Evolutionary conservation across 2,888 invertebrate species (phyloP), one percentile per base, ranked within the genome.

Genomic region (Vandiemenella viatica): DNA sequence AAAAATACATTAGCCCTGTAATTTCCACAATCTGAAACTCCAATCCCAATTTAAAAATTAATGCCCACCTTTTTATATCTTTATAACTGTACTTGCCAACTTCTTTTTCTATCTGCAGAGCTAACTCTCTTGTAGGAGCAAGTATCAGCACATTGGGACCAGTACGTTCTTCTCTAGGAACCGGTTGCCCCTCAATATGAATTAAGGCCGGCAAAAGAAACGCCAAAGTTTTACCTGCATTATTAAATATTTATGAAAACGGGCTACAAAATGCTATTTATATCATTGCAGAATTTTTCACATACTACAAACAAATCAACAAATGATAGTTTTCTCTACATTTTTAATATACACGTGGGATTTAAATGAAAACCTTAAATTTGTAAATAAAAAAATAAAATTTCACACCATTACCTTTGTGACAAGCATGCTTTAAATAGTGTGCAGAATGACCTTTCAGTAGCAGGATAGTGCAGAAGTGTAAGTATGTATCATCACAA

Each of bases 41-140:
- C 6, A 8, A 8, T 32, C 13, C 32, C 10, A 3, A 32, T 13
- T 32, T 13, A 13, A 13, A 32, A 32, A 32, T 2, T 32, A 17
- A n/a, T 32, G 66, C 73, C 70, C 66, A 81, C 80, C 88, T 83
- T 65, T 77, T 84, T 56, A 95, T 93, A n/a, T 78, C 80, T 59
- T 74, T 80, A 61, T 93, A 95, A 8, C 79, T 74, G 62, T 92
- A 95, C 65, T 93, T 96, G 15, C 79, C 76, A 0, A 88, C 85
- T 70, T 96, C 95, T 57, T 80, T 80, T 58, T 93, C 85, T 58
- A 96, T 95, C 66, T 96, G 96, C 19, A 89, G 67, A 0, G 95
- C 95, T 43, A 96, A 69, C 66, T 96, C 95, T 57, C 95, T 74
- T 0, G 95, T 96, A 3, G 95, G 95, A 0, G 93, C 91, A 67